Evolutionary conservation across 2,888 invertebrate species (phyloP).

Genomic region (Phorcus lineatus): DNA sequence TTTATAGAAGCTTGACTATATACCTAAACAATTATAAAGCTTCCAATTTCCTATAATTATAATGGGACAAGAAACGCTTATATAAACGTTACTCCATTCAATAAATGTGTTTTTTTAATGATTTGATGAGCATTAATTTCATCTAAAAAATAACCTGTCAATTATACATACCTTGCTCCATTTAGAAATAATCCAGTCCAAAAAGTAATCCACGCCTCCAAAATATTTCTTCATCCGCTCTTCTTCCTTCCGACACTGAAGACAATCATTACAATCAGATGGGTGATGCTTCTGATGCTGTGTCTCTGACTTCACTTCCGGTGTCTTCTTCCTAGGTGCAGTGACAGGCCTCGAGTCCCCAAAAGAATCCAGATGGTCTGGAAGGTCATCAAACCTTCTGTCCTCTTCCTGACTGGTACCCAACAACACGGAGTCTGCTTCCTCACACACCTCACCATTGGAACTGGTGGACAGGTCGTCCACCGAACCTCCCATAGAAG

Average conservation of each 20-base stretch:
- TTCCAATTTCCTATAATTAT: no score
- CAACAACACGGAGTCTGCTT: not conserved
- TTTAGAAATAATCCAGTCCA: slow-evolving; percentile 47
- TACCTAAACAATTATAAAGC: no score
- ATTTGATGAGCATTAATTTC: no score
- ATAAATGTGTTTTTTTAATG: no score
- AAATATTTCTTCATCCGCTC: slow-evolving; percentile 39
- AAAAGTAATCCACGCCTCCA: slow-evolving; percentile 42
- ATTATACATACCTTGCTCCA: slow-evolving; percentile 44
- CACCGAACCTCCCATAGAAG: slow-evolving; percentile 31
- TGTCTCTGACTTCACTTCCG: not conserved
- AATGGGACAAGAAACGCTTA: no score
- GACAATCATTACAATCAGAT: slow-evolving; percentile 27
- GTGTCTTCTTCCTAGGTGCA: not conserved
- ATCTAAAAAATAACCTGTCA: no score
- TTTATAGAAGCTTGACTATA: no score
- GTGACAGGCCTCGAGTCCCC: slow-evolving; percentile 19
- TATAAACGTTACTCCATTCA: no score
- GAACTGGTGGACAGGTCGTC: slow-evolving; percentile 35
- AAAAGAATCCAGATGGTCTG: slow-evolving; percentile 39
- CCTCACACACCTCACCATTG: slow-evolving; percentile 6
- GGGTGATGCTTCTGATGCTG: not conserved
- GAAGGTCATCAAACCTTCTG: slow-evolving; percentile 24
- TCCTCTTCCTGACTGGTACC: not conserved
- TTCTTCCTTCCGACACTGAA: slow-evolving; percentile 32